Evolutionary conservation across 1,140 invertebrate genomes (phyloP).

Genomic region (Mylabris phalerata): DNA sequence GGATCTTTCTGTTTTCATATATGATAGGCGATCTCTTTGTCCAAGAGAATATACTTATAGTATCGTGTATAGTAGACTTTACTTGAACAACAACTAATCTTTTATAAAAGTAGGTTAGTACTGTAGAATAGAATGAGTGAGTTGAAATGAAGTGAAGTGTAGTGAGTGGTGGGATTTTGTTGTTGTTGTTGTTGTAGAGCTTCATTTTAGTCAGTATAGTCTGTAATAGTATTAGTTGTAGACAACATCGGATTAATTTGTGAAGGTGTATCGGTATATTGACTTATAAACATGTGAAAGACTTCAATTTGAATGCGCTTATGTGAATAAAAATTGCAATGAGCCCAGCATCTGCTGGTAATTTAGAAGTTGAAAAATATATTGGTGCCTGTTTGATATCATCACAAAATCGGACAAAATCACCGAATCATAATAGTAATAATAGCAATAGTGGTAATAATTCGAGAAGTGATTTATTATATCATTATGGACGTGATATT

Average conservation of each 20-base stretch:
- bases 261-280: too few relatives aligned
- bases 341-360: conserved; percentile 54
- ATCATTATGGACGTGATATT: background rate
- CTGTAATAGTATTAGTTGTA: too few relatives aligned
- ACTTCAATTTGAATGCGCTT: too few relatives aligned
- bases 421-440: conserved; percentile 3
- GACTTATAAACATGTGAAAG: too few relatives aligned
- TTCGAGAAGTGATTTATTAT: background rate
- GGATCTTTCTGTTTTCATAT: conserved; percentile 31
- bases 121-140: background rate
- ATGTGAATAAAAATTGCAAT: conserved; percentile 33
- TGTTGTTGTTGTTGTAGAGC: too few relatives aligned
- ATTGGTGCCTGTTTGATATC: conserved; percentile 59
- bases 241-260: too few relatives aligned
- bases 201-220: too few relatives aligned
- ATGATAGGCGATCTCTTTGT: conserved; percentile 33
- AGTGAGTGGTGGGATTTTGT: conserved; percentile 10
- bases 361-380: conserved; percentile 57
- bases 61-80: too few relatives aligned
- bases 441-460: background rate
- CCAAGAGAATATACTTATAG: too few relatives aligned
- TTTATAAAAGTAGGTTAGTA: conserved; percentile 42
- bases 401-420: conserved; percentile 42
- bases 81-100: conserved; percentile 39
- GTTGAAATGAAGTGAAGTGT: background rate